Conservation (phyloP, 2,113 vertebrate species). For the Scolopax mira region DNA sequence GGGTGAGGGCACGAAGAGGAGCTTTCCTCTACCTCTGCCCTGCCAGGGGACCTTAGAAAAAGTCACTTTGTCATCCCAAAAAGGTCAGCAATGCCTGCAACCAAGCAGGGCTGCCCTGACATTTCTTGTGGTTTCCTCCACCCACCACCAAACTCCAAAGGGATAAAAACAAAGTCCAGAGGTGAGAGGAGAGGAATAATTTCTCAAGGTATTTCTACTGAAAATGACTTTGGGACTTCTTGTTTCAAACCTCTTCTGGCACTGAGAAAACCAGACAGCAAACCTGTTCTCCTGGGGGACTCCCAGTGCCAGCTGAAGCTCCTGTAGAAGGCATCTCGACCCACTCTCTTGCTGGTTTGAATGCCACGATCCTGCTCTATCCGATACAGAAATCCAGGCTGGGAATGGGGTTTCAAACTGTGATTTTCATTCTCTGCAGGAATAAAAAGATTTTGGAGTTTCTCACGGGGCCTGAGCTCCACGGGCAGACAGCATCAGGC, state of each 20-base stretch:
- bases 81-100: background rate
- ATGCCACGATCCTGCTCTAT: background rate
- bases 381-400: background rate
- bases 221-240: background rate
- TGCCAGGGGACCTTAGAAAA: background rate
- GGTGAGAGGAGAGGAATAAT: background rate
- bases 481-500: background rate
- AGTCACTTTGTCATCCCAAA: background rate
- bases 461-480: background rate
- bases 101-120: background rate
- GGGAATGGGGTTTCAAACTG: background rate
- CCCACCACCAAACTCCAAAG: background rate
- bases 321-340: background rate
- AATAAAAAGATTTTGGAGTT: background rate
- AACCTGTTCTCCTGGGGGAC: background rate
- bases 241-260: background rate
- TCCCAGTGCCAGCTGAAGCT: background rate
- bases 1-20: background rate
- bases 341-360: background rate
- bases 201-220: background rate
- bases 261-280: rapidly evolving
- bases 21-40: background rate
- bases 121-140: background rate
- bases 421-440: background rate
- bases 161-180: background rate